Evolutionary conservation across 1,140 invertebrate species (phyloP), one percentile per base, ranked within the genome.

Genomic region (Eriosoma lanigerum): DNA sequence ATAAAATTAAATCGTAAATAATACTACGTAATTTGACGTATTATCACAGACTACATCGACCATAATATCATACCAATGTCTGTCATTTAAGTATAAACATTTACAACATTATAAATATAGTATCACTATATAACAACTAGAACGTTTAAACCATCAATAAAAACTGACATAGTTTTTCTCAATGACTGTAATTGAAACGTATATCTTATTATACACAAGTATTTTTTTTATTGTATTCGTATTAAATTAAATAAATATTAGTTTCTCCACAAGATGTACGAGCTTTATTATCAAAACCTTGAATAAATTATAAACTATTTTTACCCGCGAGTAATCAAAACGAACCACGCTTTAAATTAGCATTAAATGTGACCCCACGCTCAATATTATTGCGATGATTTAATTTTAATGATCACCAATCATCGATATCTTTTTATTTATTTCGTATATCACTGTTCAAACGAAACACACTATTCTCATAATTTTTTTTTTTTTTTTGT

Each of bases 261-360:
- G 8, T 38, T 17, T 60, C 58, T 60, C 58, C 26, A 12, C 12
- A 26, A n/a, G 24, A 15, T 15, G 24, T 12, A 24, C 24, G 12
- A 58, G 12, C 21, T 58, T 13, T 58, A 24, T 60, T 17, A 60
- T 60, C 13, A 9, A 15, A 19, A 29, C 58, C 24, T 60, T 60
- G 58, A 60, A 60, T 60, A 29, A 15, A 60, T 15, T 26, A 60
- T 60, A 29, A 60, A 60, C 24, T 60, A 60, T 60, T 29, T 56
- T 8, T 56, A 21, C 21, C 24, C 58, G 26, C 58, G 58, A 26
- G 4, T 24, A 29, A 26, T 60, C 0, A 29, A 2, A 13, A 60
- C 13, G 0, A 60, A 29, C 15, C 17, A 17, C 15, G 15, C 8
- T 26, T 38, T 19, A 60, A 60, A 60, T 17, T 26, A 60, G 15